Evolutionary conservation across 30 jellyfish, hydroid and myxozoan species (phyloP), one percentile per base, ranked within the genome.

Genomic region (Clytia hemisphaerica): DNA sequence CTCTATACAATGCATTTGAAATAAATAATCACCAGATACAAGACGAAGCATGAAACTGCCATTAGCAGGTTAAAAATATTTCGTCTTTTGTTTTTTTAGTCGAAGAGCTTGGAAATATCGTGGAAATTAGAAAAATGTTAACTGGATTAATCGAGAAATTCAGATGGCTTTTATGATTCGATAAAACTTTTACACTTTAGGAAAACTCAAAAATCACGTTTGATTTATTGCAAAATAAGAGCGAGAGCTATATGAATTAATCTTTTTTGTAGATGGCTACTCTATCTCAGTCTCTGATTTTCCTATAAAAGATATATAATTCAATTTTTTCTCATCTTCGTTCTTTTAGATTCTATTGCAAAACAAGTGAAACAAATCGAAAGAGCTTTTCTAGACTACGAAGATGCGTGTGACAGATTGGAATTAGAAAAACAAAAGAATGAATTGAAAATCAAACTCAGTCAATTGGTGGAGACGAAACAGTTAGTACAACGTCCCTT

Each of bases 391-490:
- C 77, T 82, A 19, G 92, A 91, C 21, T 79, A 73, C 46, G 99
- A 91, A 75, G 99, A 91, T 51, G 85, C 80, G 14, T 70, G 79
- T 35, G 92, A 82, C 42, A 70, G 90, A 31, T 79, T 61, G 48
- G 95, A 91, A 54, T 61, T 91, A 50, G 99, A 71, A 53, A 67
- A 67, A 54, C 72, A 58, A 55, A 91, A 91, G 62, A 29, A 36
- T 35, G 75, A 66, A 21, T 77, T 76, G 53, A 82, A 72, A 58
- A 28, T 72, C 31, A 74, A 77, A 57, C 65, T 91, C 37, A 77
- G 95, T 67, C 54, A 69, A 24, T 58, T 91, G 61, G 93, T 78
- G 7, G 99, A 83, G 33, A 82, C 81, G 57, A 53, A 93, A 58
- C 95, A 91, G 99, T 91, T 69, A 77, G 93, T 89, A 2, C 40